phyloP scores from a whole-genome alignment of 2,113 vertebrate species.

The Ceyx melanurus region DNA sequence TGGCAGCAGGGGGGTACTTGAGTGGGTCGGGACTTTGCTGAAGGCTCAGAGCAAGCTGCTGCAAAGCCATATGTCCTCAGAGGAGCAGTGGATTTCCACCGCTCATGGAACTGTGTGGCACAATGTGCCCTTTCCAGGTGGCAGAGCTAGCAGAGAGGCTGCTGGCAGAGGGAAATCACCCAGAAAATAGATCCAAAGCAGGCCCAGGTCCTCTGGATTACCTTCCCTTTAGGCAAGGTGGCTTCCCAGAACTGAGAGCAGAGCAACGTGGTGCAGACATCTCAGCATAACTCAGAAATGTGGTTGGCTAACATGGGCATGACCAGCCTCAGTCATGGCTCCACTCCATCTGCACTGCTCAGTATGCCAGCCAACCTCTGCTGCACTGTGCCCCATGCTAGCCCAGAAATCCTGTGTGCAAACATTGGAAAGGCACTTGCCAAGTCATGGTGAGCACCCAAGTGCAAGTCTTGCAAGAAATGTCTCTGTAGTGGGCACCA shows the following conservation, averaged over 20 bases:
- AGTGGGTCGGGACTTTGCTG: background rate
- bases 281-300: rapidly evolving
- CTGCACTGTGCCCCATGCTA: rapidly evolving
- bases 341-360: background rate
- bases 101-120: rapidly evolving
- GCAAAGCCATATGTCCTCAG: background rate
- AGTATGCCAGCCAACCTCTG: background rate
- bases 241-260: rapidly evolving
- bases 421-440: background rate
- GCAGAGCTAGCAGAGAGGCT: background rate
- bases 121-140: background rate
- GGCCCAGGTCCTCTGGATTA: background rate
- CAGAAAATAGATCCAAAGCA: background rate
- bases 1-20: background rate
- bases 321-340: rapidly evolving
- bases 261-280: background rate
- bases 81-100: background rate
- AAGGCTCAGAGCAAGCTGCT: background rate
- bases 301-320: rapidly evolving
- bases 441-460: background rate
- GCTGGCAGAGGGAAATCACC: background rate
- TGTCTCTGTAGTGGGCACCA: rapidly evolving
- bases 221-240: background rate
- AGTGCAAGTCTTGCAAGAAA: background rate
- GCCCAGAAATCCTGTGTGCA: background rate